These are phyloP conservation scores for Borostomias antarcticus DNA, from an alignment of 2,797 vertebrate species.

Conservation along the genomic window DNA sequence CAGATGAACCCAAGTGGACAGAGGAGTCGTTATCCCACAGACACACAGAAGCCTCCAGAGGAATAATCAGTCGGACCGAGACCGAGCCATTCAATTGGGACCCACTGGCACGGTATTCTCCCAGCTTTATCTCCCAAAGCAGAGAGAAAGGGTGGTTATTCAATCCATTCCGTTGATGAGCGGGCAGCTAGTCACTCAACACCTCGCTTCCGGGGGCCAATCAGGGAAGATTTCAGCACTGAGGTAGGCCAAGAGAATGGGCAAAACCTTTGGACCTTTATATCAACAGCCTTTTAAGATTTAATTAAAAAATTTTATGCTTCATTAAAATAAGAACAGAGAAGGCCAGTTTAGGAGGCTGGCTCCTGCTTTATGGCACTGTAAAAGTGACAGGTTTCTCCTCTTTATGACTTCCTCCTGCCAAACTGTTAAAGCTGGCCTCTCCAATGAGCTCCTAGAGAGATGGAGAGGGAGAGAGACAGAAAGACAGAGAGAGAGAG, in stretches of 20 bases:
- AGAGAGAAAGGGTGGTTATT: constrained; percentile 36
- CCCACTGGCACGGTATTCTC: constrained; percentile 27
- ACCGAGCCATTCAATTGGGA: constrained; percentile 5
- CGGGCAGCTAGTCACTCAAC: constrained; percentile 10
- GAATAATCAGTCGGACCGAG: no score
- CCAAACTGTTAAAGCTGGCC: constrained; percentile 26
- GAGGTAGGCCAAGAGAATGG: constrained; percentile 16
- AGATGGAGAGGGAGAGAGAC: constrained; percentile 14
- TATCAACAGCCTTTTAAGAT: constrained; percentile 60
- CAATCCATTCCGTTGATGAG: constrained; percentile 30
- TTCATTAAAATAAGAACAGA: constrained; percentile 57
- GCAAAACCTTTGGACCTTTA: constrained; percentile 49
- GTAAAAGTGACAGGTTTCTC: constrained; percentile 41
- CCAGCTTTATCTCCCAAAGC: no score
- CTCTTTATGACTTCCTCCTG: constrained; percentile 46
- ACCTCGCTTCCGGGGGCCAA: constrained; percentile 26
- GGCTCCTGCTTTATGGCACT: constrained; percentile 47
- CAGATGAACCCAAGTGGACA: no score
- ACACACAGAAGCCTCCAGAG: no score
- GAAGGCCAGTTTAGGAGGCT: constrained; percentile 32
- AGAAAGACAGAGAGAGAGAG: constrained; percentile 3
- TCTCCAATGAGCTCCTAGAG: constrained; percentile 40
- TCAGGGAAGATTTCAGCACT: constrained; percentile 14
- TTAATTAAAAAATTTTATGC: constrained; percentile 64
- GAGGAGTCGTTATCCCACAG: no score